Percentiles rank a stretch among this genome's conserved stretches.
phyloP scores from a whole-genome alignment of 2,797 vertebrate species.

The Sebastes diaconus region DNA sequence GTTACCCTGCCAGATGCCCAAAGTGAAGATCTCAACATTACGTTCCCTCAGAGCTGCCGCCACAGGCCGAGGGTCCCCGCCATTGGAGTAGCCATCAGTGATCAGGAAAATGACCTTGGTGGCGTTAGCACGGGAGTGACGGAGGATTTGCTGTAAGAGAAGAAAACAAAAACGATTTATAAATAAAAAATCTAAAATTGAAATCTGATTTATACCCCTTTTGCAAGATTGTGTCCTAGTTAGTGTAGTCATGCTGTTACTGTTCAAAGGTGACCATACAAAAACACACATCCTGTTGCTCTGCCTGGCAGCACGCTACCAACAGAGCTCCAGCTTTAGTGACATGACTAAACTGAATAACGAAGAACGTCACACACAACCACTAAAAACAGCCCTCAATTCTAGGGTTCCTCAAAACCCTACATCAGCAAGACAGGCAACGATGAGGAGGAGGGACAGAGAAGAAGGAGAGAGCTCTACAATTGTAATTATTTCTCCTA shows the following conservation, averaged over 20 bases:
- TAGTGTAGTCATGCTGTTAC: constrained; percentile 17
- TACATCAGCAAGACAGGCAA: constrained; percentile 60
- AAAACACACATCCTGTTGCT: constrained; percentile 22
- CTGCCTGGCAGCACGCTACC: constrained; percentile 36
- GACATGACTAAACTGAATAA: constrained; percentile 66
- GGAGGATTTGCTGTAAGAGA: constrained; percentile 91
- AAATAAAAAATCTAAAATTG: not conserved
- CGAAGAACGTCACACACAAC: constrained; percentile 72
- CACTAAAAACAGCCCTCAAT: constrained; percentile 75
- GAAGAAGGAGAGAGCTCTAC: constrained; percentile 52
- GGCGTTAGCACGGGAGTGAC: constrained; percentile 90
- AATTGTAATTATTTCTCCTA: constrained; percentile 77
- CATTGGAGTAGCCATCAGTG: constrained; percentile 97
- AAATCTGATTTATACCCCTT: not conserved
- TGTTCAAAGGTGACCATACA: constrained; percentile 18
- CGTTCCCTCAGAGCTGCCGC: constrained; percentile 89
- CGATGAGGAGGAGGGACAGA: constrained; percentile 38
- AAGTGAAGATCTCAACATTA: constrained; percentile 97
- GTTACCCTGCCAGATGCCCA: constrained; percentile 99
- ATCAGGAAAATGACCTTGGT: constrained; percentile 97
- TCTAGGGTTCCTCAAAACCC: constrained; percentile 69
- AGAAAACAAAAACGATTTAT: not conserved
- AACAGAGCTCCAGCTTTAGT: constrained; percentile 48
- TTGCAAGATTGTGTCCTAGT: not conserved
- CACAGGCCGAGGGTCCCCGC: constrained; percentile 93